Evolutionary conservation across 1,140 invertebrate species (phyloP), one percentile per base, ranked within the genome.

Genomic region (Diorhabda carinulata): DNA sequence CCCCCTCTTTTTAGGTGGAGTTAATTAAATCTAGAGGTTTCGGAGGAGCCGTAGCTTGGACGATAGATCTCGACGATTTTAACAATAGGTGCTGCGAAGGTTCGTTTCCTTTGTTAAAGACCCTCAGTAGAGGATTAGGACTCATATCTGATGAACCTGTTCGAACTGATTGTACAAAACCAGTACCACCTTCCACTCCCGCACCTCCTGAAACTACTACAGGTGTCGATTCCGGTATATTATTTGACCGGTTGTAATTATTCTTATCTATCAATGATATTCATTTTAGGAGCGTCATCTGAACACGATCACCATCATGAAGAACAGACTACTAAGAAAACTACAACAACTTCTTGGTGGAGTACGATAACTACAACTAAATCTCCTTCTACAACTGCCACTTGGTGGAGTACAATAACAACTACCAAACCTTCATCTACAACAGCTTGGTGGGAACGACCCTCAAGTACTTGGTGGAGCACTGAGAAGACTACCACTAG

Each of bases 51-150:
- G 90, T 92, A 69, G 90, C 94, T 2, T 98, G 94, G 94, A 95
- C 95, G 0, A 85, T 97, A 0, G 96, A 98, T 78, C 81, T 98
- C 68, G 95, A 97, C 74, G 95, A 97, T 77, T 95, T 94, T 74
- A 87, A 84, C 57, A 95, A 95, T 80, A 82, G 84, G 0, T 95
- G 93, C 78, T 95, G 93, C 74, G 80, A 80, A 3, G 92, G 92
- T 75, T 81, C 90, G 0, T 94, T 88, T 72, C 92, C 93, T 0
- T 77, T 95, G 4, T 80, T 95, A 7, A 85, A 87, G 42, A 87
- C 89, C 2, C 87, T 95, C 2, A 91, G 92, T 73, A 83, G 88
- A 6, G 91, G 86, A 0, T 81, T 94, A 52, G 92, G 92, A 67
- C 87, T 87, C n/a, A 79, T 86, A 5, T 84, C 85, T 25, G 87